Percentiles rank a stretch among this genome's conserved stretches.
Conservation (phyloP, 2,113 vertebrate species). For the Charina bottae region DNA sequence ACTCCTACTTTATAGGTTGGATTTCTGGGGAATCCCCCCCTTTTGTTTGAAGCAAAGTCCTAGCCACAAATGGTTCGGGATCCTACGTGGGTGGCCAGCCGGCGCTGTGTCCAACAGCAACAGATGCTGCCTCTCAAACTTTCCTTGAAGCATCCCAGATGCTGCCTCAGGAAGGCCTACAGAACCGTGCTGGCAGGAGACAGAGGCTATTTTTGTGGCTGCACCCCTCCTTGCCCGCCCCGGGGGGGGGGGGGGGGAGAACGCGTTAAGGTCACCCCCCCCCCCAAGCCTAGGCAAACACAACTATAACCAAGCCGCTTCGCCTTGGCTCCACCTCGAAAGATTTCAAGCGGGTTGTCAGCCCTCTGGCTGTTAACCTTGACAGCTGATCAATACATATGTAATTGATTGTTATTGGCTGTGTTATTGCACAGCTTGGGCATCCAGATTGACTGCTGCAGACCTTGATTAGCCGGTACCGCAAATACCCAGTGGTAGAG, state of each 20-base stretch:
- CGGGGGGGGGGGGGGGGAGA: not conserved
- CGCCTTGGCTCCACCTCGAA: not conserved
- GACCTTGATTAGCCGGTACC: not conserved
- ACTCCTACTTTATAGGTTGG: not conserved
- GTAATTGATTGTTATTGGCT: constrained; percentile 6
- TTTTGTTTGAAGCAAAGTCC: not conserved
- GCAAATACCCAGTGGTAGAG: not conserved
- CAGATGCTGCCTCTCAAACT: not conserved
- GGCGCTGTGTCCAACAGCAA: not conserved
- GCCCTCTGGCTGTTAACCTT: not conserved
- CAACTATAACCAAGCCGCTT: not conserved
- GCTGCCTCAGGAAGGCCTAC: not conserved
- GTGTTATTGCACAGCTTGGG: not conserved
- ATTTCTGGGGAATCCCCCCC: not conserved
- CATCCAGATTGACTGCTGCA: not conserved
- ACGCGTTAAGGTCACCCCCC: not conserved
- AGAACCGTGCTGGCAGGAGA: rapidly evolving
- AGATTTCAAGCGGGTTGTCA: not conserved
- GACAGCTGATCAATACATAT: not conserved
- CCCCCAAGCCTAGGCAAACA: not conserved
- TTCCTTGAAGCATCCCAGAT: not conserved
- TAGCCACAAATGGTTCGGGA: too few species aligned
- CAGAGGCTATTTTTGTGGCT: not conserved
- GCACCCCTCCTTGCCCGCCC: not conserved
- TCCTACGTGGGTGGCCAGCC: not conserved